phyloP scores from a whole-genome alignment of 2,888 invertebrate species.

The Pristionchus fissidentatus region DNA sequence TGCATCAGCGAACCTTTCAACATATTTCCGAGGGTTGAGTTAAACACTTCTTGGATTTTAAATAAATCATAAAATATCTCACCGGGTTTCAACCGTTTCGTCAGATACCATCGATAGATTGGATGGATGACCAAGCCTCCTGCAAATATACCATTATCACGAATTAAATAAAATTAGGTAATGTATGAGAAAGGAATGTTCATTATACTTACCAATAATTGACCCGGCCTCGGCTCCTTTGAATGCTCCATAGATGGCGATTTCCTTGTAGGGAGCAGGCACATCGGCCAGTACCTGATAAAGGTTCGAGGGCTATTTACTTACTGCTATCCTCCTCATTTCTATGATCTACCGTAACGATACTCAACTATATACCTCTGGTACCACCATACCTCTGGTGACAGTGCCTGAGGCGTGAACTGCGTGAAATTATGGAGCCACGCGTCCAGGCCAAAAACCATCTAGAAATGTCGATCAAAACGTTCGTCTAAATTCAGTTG shows the following conservation, averaged over 20 bases:
- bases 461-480: background rate
- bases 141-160: too few species aligned
- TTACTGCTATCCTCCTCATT: background rate
- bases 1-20: too few species aligned
- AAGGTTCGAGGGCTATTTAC: background rate
- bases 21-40: too few species aligned
- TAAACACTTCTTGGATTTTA: too few species aligned
- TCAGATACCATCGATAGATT: constrained; percentile 67
- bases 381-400: constrained; percentile 46
- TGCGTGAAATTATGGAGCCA: constrained; percentile 71
- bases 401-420: constrained; percentile 52
- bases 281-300: constrained; percentile 63
- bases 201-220: constrained; percentile 60
- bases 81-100: constrained; percentile 47
- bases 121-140: constrained; percentile 71
- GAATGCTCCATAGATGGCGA: constrained; percentile 66
- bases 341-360: too few species aligned
- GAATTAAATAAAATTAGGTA: background rate
- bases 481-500: background rate
- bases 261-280: constrained; percentile 65
- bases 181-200: background rate
- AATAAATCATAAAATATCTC: background rate
- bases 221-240: constrained; percentile 67
- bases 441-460: constrained; percentile 66
- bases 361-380: too few species aligned